Evolutionary conservation across 2,113 vertebrate species (phyloP), one percentile per base, ranked within the genome.

Genomic region (Siniperca chuatsi): DNA sequence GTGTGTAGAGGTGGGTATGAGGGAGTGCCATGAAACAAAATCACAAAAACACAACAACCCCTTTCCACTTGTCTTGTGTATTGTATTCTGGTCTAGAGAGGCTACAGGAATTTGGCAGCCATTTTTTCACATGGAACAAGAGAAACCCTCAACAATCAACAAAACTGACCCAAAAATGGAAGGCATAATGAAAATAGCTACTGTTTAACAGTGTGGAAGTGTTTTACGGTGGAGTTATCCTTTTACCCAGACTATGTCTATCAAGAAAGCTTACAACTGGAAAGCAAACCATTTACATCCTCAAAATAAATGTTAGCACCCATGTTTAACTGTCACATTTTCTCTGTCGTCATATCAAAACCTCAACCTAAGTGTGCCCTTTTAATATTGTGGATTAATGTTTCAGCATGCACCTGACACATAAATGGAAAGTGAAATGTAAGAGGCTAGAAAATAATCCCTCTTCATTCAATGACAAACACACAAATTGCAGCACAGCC

Each of bases 381-480:
- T 76, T 3, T 61, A 20, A 61, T 65, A 29, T 61, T 23, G 61
- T 21, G 40, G 44, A 68, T 6, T 25, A 44, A 68, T 52, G 79
- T 42, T 80, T 78, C 54, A 69, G 37, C 71, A 62, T 40, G 35
- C 16, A 4, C 54, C 23, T 9, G 73, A 72, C 55, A 69, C 42
- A 62, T 67, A 74, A 71, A 74, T 5, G 37, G n/a, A 76, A 85
- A 88, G 79, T 67, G 37, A 81, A 87, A 75, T 21, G 21, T 52
- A 80, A 68, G 67, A 83, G 50, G 75, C 37, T 69, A 88, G 73
- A 80, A 79, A 60, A 83, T 81, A 55, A 86, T 86, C 73, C 69
- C 5, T 86, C 82, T 85, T 83, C 79, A 52, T 86, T 90, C 81
- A 82, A 15, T 85, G 84, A 88, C 75, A 83, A 90, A 83, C 54